Conservation (phyloP, 2,113 vertebrate genomes). For the Eleginops maclovinus region DNA sequence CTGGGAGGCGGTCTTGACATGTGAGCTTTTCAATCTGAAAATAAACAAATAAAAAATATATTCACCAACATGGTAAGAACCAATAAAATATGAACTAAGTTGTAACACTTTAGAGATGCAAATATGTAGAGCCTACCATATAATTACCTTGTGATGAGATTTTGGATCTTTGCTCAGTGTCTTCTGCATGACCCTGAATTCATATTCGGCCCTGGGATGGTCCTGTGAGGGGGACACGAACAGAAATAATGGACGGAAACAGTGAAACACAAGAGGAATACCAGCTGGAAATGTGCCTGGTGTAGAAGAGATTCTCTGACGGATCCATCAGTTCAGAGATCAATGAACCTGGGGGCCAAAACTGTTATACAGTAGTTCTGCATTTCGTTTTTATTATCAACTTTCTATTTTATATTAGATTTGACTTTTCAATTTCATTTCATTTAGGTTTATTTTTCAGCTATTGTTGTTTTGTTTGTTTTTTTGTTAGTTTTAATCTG, state of each 20-base stretch:
- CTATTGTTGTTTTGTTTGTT: too few relatives aligned
- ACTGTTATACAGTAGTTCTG: too few relatives aligned
- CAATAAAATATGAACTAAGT: not conserved
- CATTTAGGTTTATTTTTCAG: too few relatives aligned
- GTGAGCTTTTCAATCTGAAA: conserved; percentile 93
- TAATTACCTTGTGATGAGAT: conserved; percentile 89
- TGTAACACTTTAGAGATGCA: not conserved
- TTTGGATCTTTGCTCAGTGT: conserved; percentile 88
- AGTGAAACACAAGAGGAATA: conserved; percentile 20
- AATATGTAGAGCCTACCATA: not conserved
- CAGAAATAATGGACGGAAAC: not conserved
- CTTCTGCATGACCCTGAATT: conserved; percentile 94
- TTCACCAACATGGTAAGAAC: not conserved
- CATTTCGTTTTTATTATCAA: too few relatives aligned
- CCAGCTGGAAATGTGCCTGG: not conserved
- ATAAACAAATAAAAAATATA: conserved; percentile 65
- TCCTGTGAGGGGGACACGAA: conserved; percentile 76
- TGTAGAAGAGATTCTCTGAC: not conserved
- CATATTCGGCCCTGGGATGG: conserved; percentile 96
- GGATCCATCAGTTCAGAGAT: too few relatives aligned
- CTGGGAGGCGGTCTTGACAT: conserved; percentile 92
- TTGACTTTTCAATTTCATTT: too few relatives aligned
- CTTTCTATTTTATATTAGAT: too few relatives aligned
- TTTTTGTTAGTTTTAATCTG: too few relatives aligned
- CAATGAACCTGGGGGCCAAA: too few relatives aligned